Percentiles rank a stretch among this genome's conserved stretches.
Conservation (phyloP, 2,888 invertebrate species). For the Sarcophaga rosellei region DNA sequence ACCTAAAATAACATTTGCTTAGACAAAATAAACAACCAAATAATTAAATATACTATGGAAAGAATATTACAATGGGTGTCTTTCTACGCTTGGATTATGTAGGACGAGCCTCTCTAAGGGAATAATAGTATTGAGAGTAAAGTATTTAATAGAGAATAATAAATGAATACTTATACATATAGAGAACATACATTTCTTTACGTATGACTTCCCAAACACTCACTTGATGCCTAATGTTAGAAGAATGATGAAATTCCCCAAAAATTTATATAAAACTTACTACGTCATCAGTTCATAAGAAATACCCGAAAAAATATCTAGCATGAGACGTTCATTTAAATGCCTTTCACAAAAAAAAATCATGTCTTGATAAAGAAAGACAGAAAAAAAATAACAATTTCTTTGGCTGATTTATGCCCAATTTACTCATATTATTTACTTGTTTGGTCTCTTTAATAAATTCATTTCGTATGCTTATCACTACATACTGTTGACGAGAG, state of each 20-base stretch:
- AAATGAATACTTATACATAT: no score
- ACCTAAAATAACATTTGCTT: constrained; percentile 29
- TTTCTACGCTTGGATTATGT: not conserved
- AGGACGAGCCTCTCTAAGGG: constrained; percentile 20
- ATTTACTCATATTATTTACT: constrained; percentile 8
- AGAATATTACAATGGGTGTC: not conserved
- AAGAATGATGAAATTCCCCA: constrained; percentile 7
- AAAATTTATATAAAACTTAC: constrained; percentile 19
- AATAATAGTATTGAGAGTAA: constrained; percentile 12
- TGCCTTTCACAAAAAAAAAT: not conserved
- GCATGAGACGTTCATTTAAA: not conserved
- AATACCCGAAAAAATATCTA: constrained; percentile 10
- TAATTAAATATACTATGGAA: not conserved
- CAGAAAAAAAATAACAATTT: not conserved
- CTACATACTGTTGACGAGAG: constrained; percentile 6
- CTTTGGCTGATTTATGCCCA: constrained; percentile 2
- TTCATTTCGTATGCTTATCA: constrained; percentile 26
- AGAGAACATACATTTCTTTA: no score
- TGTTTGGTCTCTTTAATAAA: not conserved
- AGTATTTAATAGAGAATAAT: not conserved
- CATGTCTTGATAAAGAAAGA: constrained; percentile 7
- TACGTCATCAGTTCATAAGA: constrained; percentile 29
- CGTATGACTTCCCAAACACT: no score
- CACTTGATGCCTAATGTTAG: not conserved
- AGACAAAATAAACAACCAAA: not conserved